These are phyloP conservation scores for Sinella curviseta DNA, from an alignment of 1,140 invertebrate genomes.

Conservation along the genomic window DNA sequence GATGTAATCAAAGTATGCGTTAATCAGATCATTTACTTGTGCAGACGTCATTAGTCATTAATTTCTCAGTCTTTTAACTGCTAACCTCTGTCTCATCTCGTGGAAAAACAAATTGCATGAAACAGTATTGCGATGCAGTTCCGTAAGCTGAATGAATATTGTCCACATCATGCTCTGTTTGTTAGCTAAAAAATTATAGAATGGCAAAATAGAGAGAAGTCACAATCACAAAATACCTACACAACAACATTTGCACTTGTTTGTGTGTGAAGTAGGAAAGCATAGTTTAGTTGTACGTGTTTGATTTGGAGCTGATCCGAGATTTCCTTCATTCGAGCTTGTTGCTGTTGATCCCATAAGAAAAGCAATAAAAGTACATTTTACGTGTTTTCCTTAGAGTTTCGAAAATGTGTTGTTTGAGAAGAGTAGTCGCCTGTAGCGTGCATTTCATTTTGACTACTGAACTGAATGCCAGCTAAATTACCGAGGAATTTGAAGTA, in stretches of 20 bases:
- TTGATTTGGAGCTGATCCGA: conserved; percentile 13
- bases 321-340: neutral
- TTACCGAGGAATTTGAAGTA: conserved; percentile 19
- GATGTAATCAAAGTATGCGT: conserved; percentile 70
- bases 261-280: neutral
- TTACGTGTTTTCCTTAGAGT: neutral
- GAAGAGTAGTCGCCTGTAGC: neutral
- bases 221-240: no score
- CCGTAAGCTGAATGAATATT: no score
- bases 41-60: neutral
- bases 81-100: no score
- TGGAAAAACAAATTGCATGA: no score
- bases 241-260: no score
- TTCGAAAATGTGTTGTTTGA: neutral
- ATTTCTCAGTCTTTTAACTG: neutral
- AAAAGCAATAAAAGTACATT: neutral
- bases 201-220: no score
- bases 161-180: no score
- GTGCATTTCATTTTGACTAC: neutral
- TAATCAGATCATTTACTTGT: neutral
- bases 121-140: no score
- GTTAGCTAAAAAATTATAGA: no score
- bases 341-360: neutral
- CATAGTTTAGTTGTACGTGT: neutral
- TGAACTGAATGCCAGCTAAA: conserved; percentile 15